Conservation (phyloP, 2,113 vertebrate genomes). For the Epinephelus fuscoguttatus region DNA sequence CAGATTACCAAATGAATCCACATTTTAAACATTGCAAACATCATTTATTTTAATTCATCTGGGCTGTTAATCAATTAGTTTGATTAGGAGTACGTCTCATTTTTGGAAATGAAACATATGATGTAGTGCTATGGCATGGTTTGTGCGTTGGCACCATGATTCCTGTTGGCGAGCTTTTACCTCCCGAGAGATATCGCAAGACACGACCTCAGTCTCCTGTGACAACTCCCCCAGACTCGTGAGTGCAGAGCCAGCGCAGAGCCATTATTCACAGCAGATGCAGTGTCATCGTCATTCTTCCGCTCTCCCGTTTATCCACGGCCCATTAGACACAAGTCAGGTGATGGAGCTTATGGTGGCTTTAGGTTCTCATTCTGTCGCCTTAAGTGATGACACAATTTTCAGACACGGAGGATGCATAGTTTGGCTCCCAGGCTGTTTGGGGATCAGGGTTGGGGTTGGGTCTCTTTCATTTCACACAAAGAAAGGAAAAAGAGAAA, state of each 20-base stretch:
- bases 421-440: slow-evolving; percentile 15
- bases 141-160: slow-evolving; percentile 8
- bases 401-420: background rate
- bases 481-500: background rate
- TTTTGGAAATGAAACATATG: too few relatives aligned
- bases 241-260: slow-evolving; percentile 9
- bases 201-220: slow-evolving; percentile 41
- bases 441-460: background rate
- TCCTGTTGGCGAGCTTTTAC: background rate
- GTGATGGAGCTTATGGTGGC: slow-evolving; percentile 50
- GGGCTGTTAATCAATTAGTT: background rate
- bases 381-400: slow-evolving; percentile 47
- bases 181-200: slow-evolving; percentile 1
- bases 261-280: slow-evolving; percentile 63
- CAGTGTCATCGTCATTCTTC: slow-evolving; percentile 52
- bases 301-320: slow-evolving; percentile 38
- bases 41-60: background rate
- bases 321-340: slow-evolving; percentile 60
- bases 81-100: background rate
- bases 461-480: background rate
- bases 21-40: too few relatives aligned
- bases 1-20: too few relatives aligned
- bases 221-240: slow-evolving; percentile 28
- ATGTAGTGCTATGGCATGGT: slow-evolving; percentile 5
- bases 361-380: slow-evolving; percentile 28